These are phyloP conservation scores for Cyprinus carpio DNA, from an alignment of 2,113 vertebrate genomes.

Conservation along the genomic window DNA sequence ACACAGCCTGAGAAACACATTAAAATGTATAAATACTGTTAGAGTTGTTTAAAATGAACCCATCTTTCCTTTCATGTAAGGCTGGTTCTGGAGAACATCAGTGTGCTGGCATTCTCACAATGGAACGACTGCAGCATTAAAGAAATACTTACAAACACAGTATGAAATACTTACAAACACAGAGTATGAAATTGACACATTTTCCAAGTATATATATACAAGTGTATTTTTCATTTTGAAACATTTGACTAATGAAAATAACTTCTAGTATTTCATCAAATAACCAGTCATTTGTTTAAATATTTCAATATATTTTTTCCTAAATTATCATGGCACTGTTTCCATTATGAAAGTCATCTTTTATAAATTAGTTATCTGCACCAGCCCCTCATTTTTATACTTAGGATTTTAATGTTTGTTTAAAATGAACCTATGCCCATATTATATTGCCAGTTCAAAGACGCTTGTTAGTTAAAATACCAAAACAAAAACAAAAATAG, in stretches of 20 bases:
- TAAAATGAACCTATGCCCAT: neutral
- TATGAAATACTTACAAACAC: no score
- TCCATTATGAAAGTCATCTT: no score
- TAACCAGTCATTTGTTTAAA: conserved; percentile 1
- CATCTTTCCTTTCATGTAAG: no score
- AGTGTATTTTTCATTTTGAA: neutral
- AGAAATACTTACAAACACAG: neutral
- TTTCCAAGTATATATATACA: neutral
- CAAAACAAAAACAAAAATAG: neutral
- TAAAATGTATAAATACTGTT: neutral
- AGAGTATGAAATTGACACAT: neutral
- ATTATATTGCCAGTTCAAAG: neutral
- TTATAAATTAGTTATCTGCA: neutral
- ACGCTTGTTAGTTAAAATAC: neutral
- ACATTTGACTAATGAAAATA: neutral
- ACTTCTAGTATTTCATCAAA: neutral
- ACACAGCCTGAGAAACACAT: conserved; percentile 12
- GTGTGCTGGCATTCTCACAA: no score
- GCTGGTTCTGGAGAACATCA: neutral
- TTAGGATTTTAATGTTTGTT: neutral
- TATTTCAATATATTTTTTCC: neutral
- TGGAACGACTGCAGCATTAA: neutral
- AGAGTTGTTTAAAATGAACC: neutral
- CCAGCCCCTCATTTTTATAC: neutral
- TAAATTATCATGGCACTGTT: neutral